Base-by-base conservation (phyloP, 2,113 vertebrate species). In the Herpetotheres cachinnans region DNA sequence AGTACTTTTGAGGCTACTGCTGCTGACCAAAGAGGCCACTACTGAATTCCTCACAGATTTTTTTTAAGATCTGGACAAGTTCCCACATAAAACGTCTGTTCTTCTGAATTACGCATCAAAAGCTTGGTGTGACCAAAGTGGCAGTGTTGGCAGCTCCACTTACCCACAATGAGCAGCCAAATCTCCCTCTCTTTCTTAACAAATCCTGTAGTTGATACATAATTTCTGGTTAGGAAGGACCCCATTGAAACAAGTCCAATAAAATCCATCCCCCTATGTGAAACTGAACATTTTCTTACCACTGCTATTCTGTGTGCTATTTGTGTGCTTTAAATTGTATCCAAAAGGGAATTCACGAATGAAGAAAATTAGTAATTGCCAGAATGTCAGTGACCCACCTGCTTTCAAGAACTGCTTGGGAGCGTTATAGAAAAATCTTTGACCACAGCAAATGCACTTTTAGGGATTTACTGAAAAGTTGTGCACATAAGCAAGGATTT, bases 61-160 rank as follows among this genome's bases (percentile, higher is more conserved):
- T 49, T 55, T 42, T 12, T 17, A 80, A 90, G 32, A 34, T 79
- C 65, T 96, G 96, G 96, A 78, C 65, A 61, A 34, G 32, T 94
- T 98, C 90, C 95, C 86, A 58, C 91, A 82, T 73, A 94, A 95
- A 97, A 92, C 96, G 97, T 94, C 97, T 97, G 82, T 91, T 96
- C 74, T 84, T 96, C 87, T 52, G 83, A 91, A 72, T 92, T 95
- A 18, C 30, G 7, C 40, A 16, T 96, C 90, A 95, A 82, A 95
- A 50, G 82, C 66, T 73, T 47, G 15, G 34, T 79, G 76, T 94
- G 78, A 94, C 71, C 63, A 56, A 19, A 30, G 0, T 66, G 69
- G 67, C 55, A 27, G 4, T 40, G 54, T 58, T 95, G 97, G 95
- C 89, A 96, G 19, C 44, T 86, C 17, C 52, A 21, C 88, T 84